Conservation (phyloP, 2,888 invertebrate genomes). For the Dicranocentrus wangi region DNA sequence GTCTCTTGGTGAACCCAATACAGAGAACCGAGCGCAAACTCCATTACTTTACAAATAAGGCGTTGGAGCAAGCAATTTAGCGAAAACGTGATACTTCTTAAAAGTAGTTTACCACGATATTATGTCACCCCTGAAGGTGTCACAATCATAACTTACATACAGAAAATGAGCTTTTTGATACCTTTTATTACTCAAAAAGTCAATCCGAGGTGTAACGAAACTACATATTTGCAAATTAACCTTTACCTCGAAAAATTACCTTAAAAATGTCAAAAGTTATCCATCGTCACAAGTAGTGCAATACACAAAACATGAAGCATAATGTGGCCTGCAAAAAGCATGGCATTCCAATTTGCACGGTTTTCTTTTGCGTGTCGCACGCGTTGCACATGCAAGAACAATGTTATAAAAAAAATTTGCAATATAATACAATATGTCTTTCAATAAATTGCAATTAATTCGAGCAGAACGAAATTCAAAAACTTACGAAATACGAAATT, state of each 20-base stretch:
- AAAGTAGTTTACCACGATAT: too few species aligned
- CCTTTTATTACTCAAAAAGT: neutral
- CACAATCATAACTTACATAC: too few species aligned
- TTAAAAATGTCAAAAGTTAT: neutral
- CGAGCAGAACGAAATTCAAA: neutral
- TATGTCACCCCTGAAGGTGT: too few species aligned
- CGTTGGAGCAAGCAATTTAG: too few species aligned
- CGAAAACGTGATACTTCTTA: too few species aligned
- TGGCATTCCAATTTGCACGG: neutral
- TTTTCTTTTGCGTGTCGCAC: neutral
- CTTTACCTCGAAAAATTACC: neutral
- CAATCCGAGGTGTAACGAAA: neutral
- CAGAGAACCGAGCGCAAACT: too few species aligned
- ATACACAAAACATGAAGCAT: neutral
- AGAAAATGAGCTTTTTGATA: neutral
- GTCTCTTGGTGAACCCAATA: too few species aligned
- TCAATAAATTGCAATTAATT: neutral
- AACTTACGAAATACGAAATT: neutral
- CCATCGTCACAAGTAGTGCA: neutral
- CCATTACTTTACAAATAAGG: too few species aligned
- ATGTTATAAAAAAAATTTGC: neutral
- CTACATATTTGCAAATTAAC: neutral
- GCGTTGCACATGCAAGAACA: neutral
- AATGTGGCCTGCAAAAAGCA: neutral
- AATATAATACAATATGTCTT: neutral